Evolutionary conservation across 2,113 vertebrate genomes (phyloP).

Genomic region (Orthonyx spaldingii): DNA sequence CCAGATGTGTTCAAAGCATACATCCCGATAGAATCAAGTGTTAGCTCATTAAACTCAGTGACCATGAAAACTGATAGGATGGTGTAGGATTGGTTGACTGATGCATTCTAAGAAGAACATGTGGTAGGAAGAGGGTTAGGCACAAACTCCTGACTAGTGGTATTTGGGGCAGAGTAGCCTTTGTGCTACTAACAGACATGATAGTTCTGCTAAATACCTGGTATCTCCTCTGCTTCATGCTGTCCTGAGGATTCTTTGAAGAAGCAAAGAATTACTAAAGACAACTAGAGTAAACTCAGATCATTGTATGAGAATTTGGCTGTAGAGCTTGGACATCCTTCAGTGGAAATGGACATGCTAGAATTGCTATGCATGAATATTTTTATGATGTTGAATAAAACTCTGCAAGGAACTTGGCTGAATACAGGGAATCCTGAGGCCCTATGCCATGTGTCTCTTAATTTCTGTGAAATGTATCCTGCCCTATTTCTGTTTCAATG

Average conservation of each 20-base stretch:
- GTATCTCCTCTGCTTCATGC: neutral
- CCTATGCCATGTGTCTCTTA: neutral
- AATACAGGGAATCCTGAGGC: neutral
- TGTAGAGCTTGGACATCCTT: neutral
- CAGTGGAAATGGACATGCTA: neutral
- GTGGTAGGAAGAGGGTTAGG: neutral
- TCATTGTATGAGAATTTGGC: neutral
- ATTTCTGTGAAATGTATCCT: neutral
- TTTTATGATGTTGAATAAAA: neutral
- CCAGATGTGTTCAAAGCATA: neutral
- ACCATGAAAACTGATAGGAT: neutral
- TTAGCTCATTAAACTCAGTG: neutral
- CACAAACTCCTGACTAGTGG: neutral
- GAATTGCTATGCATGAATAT: neutral
- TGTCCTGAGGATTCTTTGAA: neutral
- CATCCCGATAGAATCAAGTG: neutral
- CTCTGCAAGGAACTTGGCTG: neutral
- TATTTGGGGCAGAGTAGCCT: neutral
- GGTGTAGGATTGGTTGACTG: neutral
- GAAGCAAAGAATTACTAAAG: neutral
- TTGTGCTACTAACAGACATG: neutral
- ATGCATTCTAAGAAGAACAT: neutral
- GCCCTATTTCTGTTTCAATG: neutral
- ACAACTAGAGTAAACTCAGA: neutral
- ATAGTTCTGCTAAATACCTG: neutral